phyloP scores from a whole-genome alignment of 92 coral and sea anemone species.

The Micromussa lordhowensis region DNA sequence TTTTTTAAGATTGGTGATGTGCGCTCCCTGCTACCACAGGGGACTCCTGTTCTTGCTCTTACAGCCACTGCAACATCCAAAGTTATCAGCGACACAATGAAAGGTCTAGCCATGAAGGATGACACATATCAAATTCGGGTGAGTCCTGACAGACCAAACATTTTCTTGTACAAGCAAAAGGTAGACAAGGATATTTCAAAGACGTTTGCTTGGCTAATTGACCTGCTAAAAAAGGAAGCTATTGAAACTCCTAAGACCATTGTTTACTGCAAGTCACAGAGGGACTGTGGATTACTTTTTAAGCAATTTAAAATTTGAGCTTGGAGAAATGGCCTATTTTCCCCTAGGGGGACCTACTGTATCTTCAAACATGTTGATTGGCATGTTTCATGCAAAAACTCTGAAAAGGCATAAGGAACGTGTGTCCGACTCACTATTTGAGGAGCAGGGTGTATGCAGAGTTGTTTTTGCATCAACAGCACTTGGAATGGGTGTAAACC shows the following conservation, averaged over 20 bases:
- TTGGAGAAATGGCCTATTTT: too few species aligned
- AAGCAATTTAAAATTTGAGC: too few species aligned
- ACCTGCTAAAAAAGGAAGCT: slow-evolving; percentile 27
- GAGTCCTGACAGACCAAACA: slow-evolving; percentile 70
- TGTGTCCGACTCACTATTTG: too few species aligned
- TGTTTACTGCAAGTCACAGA: slow-evolving; percentile 51
- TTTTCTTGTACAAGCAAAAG: slow-evolving; percentile 43
- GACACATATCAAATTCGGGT: slow-evolving; percentile 5
- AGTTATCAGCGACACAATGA: slow-evolving; percentile 9
- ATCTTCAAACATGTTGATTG: too few species aligned
- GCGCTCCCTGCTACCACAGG: slow-evolving; percentile 54
- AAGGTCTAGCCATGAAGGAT: slow-evolving; percentile 44
- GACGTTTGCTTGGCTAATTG: slow-evolving; percentile 39
- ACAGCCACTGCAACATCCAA: slow-evolving; percentile 75
- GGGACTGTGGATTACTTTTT: slow-evolving; percentile 50
- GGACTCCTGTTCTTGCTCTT: slow-evolving; percentile 68
- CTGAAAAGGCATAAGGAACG: too few species aligned
- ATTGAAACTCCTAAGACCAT: slow-evolving; percentile 43
- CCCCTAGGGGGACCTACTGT: too few species aligned
- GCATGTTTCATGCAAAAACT: too few species aligned
- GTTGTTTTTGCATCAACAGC: slow-evolving; percentile 77
- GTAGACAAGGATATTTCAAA: slow-evolving; percentile 15
- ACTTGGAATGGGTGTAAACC: slow-evolving; percentile 66
- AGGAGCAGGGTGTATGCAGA: slow-evolving; percentile 55
- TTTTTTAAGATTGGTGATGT: slow-evolving; percentile 43